Evolutionary conservation across 2,797 vertebrate genomes (phyloP), one percentile per base, ranked within the genome.

Genomic region (Amazonetta brasiliensis): DNA sequence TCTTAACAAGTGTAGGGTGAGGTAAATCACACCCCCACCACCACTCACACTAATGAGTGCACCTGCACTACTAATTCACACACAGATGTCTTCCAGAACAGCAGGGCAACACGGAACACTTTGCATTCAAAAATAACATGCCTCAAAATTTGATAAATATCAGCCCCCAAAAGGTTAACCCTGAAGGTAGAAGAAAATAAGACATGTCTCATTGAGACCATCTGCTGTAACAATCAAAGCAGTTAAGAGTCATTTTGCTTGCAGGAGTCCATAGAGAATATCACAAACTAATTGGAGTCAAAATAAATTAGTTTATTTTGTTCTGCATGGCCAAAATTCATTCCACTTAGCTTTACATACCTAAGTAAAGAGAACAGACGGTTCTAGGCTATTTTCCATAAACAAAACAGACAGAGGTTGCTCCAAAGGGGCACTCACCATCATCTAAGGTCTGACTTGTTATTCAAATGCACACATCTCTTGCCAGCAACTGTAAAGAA

Each of bases 231-330:
- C 71, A 84, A 82, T 66, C 92, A 93, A 92, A 95, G 68, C 58
- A 87, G 81, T 87, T 83, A 84, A 84, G 56, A 95, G 93, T 74
- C 33, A 50, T 79, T 93, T 96, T 87, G 41, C 72, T 80, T 95
- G 72, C 75, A 87, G 54, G 44, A 87, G n/a, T 50, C 92, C 71
- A 23, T 3, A 87, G 92, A 96, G 93, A 94, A 60, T 74, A 92
- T 58, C 28, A 71, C 33, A 72, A 88, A 94, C 46, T 35, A 95
- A 95, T 12, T 43, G 23, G 64, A 93, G 63, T 68, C 28, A 80
- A 94, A 95, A 94, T 79, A 95, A 87, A 95, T 92, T 58, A 77
- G 84, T 77, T 95, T 94, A 74, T 89, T 97, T 92, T 63, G 63
- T 80, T 94, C 88, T 87, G 71, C 86, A 80, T 46, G 64, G 75